Conservation (phyloP, 1,140 invertebrate species). For the Oryzaephilus surinamensis region DNA sequence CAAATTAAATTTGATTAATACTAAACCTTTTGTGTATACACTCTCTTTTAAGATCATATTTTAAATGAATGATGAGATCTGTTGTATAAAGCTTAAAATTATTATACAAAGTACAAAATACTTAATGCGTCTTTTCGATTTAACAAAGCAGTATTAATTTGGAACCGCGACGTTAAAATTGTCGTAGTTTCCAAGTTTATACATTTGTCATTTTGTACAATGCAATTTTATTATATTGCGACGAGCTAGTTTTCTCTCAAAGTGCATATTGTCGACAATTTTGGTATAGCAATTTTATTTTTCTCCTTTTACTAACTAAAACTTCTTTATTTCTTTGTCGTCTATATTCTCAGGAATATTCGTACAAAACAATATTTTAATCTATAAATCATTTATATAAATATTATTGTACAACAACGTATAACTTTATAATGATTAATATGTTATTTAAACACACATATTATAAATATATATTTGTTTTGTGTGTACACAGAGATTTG, state of each 20-base stretch:
- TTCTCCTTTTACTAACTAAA: constrained; percentile 7
- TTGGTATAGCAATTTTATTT: constrained; percentile 19
- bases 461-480: background rate
- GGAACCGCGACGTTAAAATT: constrained; percentile 15
- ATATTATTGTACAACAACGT: background rate
- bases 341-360: background rate
- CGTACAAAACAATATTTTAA: no score
- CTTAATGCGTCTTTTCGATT: constrained; percentile 12
- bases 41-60: constrained; percentile 6
- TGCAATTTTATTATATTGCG: constrained; percentile 20
- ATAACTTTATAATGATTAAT: background rate
- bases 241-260: constrained; percentile 5
- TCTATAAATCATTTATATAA: background rate
- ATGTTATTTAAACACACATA: background rate
- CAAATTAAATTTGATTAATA: constrained; percentile 14
- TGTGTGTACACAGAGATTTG: constrained; percentile 55
- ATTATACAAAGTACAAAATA: constrained; percentile 9
- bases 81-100: constrained; percentile 1
- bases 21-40: constrained; percentile 4
- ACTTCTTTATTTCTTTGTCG: constrained; percentile 1
- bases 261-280: constrained; percentile 20
- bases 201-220: constrained; percentile 21
- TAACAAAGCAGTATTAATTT: constrained; percentile 26
- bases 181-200: constrained; percentile 20
- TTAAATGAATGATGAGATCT: constrained; percentile 10